Percentiles rank a stretch among this genome's conserved stretches.
These are phyloP conservation scores for Eilema caniola DNA, from an alignment of 2,888 invertebrate species.

Conservation along the genomic window DNA sequence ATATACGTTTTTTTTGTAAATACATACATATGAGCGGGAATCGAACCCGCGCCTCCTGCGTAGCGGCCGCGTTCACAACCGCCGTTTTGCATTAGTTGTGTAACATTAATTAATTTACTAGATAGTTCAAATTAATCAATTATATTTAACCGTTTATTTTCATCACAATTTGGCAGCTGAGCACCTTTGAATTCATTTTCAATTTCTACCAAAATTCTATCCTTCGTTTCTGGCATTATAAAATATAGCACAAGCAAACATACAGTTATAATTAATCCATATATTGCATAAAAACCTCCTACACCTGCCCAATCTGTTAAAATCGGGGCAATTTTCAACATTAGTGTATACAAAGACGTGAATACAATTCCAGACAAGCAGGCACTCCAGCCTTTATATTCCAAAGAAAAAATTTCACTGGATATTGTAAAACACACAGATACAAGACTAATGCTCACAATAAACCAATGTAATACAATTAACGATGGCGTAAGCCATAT, in stretches of 20 bases:
- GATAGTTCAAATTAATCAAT: background rate
- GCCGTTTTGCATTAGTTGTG: too few species aligned
- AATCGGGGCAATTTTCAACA: slow-evolving; percentile 58
- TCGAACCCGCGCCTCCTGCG: too few species aligned
- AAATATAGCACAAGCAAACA: slow-evolving; percentile 53
- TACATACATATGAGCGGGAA: too few species aligned
- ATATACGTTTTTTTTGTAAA: too few species aligned
- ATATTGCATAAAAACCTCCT: slow-evolving; percentile 56
- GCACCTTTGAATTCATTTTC: slow-evolving; percentile 57
- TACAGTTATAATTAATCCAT: slow-evolving; percentile 45
- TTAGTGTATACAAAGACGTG: slow-evolving; percentile 50
- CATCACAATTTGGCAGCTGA: slow-evolving; percentile 1
- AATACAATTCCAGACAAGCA: slow-evolving; percentile 56
- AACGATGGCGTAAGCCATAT: slow-evolving; percentile 54
- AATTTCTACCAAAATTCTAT: slow-evolving; percentile 60
- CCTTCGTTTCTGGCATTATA: slow-evolving; percentile 65
- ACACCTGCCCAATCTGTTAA: slow-evolving; percentile 55
- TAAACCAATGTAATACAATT: slow-evolving; percentile 53
- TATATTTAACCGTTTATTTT: background rate
- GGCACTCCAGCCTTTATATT: slow-evolving; percentile 57
- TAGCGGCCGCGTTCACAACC: too few species aligned
- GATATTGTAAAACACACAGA: slow-evolving; percentile 54
- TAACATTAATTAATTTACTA: background rate
- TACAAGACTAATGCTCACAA: slow-evolving; percentile 53
- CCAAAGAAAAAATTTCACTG: slow-evolving; percentile 63